Evolutionary conservation across 2,888 invertebrate species (phyloP).

Genomic region (Tachina lurida): DNA sequence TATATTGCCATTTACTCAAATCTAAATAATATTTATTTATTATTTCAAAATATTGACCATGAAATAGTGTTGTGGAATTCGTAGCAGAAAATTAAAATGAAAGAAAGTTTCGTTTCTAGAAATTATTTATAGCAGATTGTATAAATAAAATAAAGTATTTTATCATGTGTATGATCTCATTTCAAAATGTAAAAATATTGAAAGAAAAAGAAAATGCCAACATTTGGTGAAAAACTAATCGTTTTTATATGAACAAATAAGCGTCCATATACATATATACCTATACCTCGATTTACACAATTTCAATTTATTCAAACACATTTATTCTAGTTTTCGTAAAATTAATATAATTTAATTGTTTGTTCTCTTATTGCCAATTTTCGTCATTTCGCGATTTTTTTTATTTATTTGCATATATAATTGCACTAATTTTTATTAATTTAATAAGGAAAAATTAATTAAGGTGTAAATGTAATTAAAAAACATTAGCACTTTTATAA

Average conservation of each 20-base stretch:
- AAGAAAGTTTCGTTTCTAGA: conserved; percentile 2
- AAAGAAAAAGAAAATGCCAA: conserved; percentile 16
- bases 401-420: too few species aligned
- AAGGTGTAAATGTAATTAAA: too few species aligned
- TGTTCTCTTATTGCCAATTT: too few species aligned
- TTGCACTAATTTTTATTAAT: too few species aligned
- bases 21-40: too few species aligned
- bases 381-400: too few species aligned
- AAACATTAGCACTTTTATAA: too few species aligned
- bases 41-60: neutral
- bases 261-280: neutral
- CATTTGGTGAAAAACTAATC: conserved; percentile 24
- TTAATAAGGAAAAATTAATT: too few species aligned
- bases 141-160: conserved; percentile 21
- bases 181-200: conserved; percentile 25
- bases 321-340: too few species aligned
- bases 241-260: conserved; percentile 7
- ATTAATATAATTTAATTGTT: too few species aligned
- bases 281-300: too few species aligned
- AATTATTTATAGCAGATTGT: conserved; percentile 9
- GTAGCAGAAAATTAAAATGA: neutral
- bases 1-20: conserved; percentile 1
- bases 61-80: neutral
- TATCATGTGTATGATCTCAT: conserved; percentile 42
- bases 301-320: too few species aligned